Evolutionary conservation across 2,888 invertebrate genomes (phyloP).

Genomic region (Hololepta plana): DNA sequence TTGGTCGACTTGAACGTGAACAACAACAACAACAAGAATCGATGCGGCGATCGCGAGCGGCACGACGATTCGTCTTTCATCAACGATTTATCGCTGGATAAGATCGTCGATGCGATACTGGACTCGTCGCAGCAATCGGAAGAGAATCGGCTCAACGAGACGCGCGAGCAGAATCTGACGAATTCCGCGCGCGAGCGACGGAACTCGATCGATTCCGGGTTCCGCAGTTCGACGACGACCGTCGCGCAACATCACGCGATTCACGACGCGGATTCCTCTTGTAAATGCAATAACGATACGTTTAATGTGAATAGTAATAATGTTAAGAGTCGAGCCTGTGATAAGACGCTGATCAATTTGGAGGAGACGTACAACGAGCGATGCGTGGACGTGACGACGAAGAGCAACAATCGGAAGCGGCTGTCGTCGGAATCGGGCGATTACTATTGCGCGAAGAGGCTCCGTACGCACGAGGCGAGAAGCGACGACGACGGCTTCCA

Average conservation of each 20-base stretch:
- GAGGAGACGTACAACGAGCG: constrained; percentile 23
- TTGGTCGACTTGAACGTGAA: constrained; percentile 36
- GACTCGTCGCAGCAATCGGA: constrained; percentile 36
- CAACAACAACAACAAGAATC: constrained; percentile 14
- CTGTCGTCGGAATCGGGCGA: constrained; percentile 5
- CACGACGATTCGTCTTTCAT: constrained; percentile 31
- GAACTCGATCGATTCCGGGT: constrained; percentile 23
- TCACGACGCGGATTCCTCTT: constrained; percentile 18
- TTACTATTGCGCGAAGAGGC: too few relatives aligned
- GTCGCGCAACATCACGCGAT: constrained; percentile 19
- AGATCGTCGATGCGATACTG: constrained; percentile 42
- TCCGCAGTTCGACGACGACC: constrained; percentile 18
- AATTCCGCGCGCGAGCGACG: constrained; percentile 16
- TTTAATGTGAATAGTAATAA: constrained; percentile 4
- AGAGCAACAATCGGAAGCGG: constrained; percentile 10
- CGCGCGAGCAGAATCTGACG: constrained; percentile 18
- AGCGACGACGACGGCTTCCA: constrained; percentile 17
- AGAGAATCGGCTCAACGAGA: constrained; percentile 18
- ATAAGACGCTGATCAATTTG: constrained; percentile 23
- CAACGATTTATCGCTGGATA: constrained; percentile 36
- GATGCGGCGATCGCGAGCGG: constrained; percentile 20
- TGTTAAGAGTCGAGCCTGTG: constrained; percentile 10
- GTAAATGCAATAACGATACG: constrained; percentile 18
- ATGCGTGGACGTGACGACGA: constrained; percentile 21
- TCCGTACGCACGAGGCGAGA: constrained; percentile 18